phyloP scores from a whole-genome alignment of 2,888 invertebrate genomes.

The Dilophus febrilis region DNA sequence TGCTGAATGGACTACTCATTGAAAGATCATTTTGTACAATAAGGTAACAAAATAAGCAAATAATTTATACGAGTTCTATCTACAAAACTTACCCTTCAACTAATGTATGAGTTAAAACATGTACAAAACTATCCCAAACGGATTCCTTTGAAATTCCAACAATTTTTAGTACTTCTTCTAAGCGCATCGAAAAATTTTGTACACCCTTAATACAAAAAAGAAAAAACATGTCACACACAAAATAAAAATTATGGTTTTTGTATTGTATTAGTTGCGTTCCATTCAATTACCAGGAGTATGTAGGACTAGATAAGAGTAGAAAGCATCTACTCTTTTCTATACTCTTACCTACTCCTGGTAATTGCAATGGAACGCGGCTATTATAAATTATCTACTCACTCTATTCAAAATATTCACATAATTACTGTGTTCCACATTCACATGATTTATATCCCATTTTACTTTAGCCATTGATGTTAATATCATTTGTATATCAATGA shows the following conservation, averaged over 20 bases:
- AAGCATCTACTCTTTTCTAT: too few species aligned
- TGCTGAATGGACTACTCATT: too few species aligned
- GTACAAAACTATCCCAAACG: conserved; percentile 78
- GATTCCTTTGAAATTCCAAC: conserved; percentile 53
- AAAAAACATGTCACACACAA: background rate
- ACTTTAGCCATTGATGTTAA: conserved; percentile 79
- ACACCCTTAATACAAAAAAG: conserved; percentile 19
- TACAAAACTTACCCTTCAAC: conserved; percentile 68
- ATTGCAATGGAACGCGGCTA: background rate
- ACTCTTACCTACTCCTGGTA: too few species aligned
- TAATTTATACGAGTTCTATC: conserved; percentile 1
- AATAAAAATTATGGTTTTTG: conserved; percentile 1
- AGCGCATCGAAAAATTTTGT: conserved; percentile 58
- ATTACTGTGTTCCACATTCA: conserved; percentile 82
- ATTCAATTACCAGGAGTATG: too few species aligned
- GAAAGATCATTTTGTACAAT: too few species aligned
- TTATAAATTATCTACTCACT: conserved; percentile 27
- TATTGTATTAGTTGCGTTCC: too few species aligned
- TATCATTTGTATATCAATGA: conserved; percentile 59
- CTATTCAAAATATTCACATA: conserved; percentile 65
- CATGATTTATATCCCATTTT: conserved; percentile 88
- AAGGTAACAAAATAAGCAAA: conserved; percentile 8
- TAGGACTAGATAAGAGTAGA: too few species aligned
- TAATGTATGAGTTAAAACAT: conserved; percentile 68
- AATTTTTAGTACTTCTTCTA: conserved; percentile 53